Conservation (phyloP, 2,888 invertebrate species). For the Drosophila merina region DNA sequence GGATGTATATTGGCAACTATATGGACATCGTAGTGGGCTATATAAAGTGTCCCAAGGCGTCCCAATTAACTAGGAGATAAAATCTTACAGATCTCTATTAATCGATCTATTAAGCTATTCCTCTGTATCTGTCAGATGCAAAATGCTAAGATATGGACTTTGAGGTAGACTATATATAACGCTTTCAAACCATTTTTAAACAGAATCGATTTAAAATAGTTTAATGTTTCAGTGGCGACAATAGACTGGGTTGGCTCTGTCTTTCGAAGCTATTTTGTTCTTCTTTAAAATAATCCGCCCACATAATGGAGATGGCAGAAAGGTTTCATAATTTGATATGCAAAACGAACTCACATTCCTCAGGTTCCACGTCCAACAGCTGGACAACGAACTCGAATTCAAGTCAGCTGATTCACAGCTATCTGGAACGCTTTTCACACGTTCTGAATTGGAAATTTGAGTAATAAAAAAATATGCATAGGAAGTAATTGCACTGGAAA, state of each 20-base stretch:
- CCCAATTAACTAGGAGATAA: too few species aligned
- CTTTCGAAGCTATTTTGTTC: background rate
- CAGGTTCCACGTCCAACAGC: constrained; percentile 20
- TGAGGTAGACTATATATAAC: too few species aligned
- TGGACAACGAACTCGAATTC: constrained; percentile 13
- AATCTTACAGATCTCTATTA: too few species aligned
- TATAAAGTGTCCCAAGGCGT: too few species aligned
- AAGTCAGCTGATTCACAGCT: constrained; percentile 45
- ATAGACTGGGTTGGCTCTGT: too few species aligned
- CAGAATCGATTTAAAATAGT: too few species aligned
- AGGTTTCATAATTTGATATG: constrained; percentile 38
- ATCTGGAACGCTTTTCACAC: constrained; percentile 51
- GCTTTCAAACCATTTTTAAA: background rate
- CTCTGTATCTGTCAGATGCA: too few species aligned
- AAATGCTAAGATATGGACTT: background rate
- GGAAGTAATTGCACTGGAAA: constrained; percentile 2
- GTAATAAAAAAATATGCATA: constrained; percentile 15
- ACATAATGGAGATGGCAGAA: background rate
- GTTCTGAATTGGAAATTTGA: constrained; percentile 62
- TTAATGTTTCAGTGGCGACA: too few species aligned
- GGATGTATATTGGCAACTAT: too few species aligned
- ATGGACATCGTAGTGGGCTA: too few species aligned
- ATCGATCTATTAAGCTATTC: too few species aligned
- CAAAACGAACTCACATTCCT: constrained; percentile 27
- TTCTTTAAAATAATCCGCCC: background rate